A percentile compares a stretch with the other conserved stretches of the same genome.
These are phyloP conservation scores for Halcyon badia DNA, from an alignment of 2,797 vertebrate genomes.

Conservation along the genomic window DNA sequence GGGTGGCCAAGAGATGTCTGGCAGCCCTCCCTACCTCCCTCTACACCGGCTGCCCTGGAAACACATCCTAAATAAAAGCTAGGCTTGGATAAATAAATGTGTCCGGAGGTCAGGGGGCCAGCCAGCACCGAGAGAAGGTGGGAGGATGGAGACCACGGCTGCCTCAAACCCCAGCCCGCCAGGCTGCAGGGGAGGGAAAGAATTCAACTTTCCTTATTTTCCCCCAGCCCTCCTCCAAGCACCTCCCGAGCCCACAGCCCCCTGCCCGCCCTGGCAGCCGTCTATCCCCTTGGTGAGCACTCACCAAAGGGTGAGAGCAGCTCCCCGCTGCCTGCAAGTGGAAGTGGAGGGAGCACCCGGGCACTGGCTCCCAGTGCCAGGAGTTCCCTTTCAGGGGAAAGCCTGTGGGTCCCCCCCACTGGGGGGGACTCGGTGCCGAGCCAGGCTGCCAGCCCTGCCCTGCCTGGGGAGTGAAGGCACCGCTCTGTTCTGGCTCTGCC, in stretches of 20 bases:
- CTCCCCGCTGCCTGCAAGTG: accelerated
- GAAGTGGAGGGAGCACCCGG: neutral
- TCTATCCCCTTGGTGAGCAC: accelerated
- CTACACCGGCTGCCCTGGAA: neutral
- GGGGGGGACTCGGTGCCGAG: neutral
- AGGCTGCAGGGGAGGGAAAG: neutral
- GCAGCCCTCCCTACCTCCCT: neutral
- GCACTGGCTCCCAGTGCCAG: accelerated
- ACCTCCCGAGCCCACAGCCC: neutral
- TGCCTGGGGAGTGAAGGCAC: accelerated
- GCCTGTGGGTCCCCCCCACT: accelerated
- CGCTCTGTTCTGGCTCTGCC: neutral
- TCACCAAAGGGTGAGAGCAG: neutral
- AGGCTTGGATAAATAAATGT: neutral
- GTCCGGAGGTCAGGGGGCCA: neutral
- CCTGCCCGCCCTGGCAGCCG: accelerated
- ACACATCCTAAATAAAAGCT: constrained; percentile 51
- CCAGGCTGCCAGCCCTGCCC: neutral
- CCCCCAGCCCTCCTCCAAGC: neutral
- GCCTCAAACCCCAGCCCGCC: neutral
- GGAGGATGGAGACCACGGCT: neutral
- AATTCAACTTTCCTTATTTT: neutral
- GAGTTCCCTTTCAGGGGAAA: neutral
- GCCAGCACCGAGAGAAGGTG: neutral
- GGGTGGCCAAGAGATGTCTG: neutral